A percentile compares a stretch with the other conserved stretches of the same genome.
Conservation (phyloP, 2,797 vertebrate species). For the Propithecus deckenii region DNA sequence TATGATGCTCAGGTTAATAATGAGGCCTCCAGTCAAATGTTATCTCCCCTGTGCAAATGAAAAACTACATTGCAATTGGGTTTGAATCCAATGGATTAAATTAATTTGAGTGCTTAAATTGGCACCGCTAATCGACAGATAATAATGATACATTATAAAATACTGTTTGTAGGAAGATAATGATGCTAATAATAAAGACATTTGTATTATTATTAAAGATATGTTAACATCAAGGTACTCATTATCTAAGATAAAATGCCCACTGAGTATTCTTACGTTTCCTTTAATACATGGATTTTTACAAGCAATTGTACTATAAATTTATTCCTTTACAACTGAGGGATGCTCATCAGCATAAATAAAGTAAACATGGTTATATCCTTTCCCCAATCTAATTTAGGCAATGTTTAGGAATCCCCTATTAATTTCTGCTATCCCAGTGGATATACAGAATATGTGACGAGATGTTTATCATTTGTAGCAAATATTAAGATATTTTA, state of each 20-base stretch:
- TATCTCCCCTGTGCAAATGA: background rate
- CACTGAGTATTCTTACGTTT: slow-evolving; percentile 29
- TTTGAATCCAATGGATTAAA: background rate
- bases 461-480: background rate
- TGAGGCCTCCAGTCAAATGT: background rate
- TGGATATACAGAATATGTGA: background rate
- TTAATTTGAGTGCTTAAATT: slow-evolving; percentile 1
- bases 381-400: slow-evolving; percentile 36
- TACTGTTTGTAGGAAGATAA: slow-evolving; percentile 33
- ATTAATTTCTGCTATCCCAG: slow-evolving; percentile 36
- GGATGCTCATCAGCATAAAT: background rate
- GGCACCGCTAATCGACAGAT: background rate
- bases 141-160: slow-evolving; percentile 47
- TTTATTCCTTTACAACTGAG: slow-evolving; percentile 25
- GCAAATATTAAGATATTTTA: slow-evolving; percentile 25
- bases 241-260: slow-evolving; percentile 41
- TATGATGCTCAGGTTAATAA: background rate
- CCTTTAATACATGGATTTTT: slow-evolving; percentile 31
- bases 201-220: slow-evolving; percentile 45
- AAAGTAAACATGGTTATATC: slow-evolving; percentile 14
- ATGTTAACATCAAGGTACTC: slow-evolving; percentile 12
- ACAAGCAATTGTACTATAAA: background rate
- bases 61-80: background rate
- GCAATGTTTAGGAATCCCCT: background rate
- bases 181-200: slow-evolving; percentile 29